A percentile compares a stretch with the other conserved stretches of the same genome.
Evolutionary conservation across 2,797 vertebrate species (phyloP).

Genomic region (Lagorchestes hirsutus): DNA sequence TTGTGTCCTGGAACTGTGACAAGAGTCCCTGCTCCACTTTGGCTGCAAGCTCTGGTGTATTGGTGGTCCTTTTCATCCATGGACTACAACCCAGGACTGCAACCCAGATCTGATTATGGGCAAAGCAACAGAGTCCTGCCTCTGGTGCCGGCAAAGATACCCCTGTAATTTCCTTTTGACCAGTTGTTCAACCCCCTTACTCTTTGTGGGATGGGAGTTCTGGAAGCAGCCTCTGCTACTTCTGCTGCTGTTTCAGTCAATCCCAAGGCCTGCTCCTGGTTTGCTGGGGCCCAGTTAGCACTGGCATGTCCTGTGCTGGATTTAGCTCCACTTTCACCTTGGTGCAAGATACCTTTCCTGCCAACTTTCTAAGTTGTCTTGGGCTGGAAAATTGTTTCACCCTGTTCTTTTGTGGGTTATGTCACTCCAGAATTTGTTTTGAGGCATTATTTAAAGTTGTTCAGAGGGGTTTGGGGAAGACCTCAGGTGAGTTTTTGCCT

Average conservation of each 20-base stretch:
- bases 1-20: not conserved
- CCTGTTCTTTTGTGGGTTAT: not conserved
- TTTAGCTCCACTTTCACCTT: not conserved
- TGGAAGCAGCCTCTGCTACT: not conserved
- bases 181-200: not conserved
- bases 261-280: not conserved
- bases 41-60: not conserved
- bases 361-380: not conserved
- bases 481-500: not conserved
- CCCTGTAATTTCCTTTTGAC: not conserved
- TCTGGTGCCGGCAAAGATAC: not conserved
- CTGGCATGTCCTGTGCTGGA: not conserved
- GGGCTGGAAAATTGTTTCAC: too few relatives aligned
- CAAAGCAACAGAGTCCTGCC: not conserved
- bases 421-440: not conserved
- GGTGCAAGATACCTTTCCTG: not conserved
- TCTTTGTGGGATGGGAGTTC: not conserved
- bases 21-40: not conserved
- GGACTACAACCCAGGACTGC: not conserved
- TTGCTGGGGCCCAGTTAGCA: not conserved
- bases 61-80: too few relatives aligned
- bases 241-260: not conserved
- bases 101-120: not conserved
- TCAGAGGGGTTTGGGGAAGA: not conserved
- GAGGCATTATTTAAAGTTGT: not conserved